Conservation (phyloP, 2,113 vertebrate species). For the Rhodinocichla rosea region DNA sequence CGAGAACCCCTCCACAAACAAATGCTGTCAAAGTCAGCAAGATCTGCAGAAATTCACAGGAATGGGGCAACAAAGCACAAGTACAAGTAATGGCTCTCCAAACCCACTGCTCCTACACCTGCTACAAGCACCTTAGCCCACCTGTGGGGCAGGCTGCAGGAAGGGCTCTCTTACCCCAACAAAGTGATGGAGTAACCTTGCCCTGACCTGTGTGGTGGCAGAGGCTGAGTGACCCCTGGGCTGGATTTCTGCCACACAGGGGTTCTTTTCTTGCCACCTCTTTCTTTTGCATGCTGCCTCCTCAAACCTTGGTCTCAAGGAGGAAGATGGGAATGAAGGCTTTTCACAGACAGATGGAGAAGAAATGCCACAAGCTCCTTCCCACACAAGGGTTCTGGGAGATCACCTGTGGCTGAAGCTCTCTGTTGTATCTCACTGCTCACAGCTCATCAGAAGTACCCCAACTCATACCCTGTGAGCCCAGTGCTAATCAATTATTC, state of each 20-base stretch:
- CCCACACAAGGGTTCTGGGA: not conserved
- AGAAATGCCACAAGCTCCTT: not conserved
- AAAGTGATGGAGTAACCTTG: fast-evolving
- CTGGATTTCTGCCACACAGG: not conserved
- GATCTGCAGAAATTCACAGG: not conserved
- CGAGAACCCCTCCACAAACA: not conserved
- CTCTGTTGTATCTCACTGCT: not conserved
- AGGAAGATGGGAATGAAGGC: not conserved
- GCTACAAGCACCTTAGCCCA: not conserved
- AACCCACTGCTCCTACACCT: not conserved
- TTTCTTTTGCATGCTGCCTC: not conserved
- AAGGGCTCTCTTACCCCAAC: not conserved
- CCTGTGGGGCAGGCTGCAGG: not conserved
- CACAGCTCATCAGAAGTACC: not conserved
- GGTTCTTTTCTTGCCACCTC: not conserved
- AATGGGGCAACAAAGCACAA: not conserved
- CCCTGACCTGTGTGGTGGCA: fast-evolving
- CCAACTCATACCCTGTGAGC: not conserved
- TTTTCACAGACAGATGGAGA: not conserved
- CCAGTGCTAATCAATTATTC: not conserved
- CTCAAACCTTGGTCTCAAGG: not conserved
- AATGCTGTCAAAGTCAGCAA: not conserved
- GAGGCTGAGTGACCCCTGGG: not conserved
- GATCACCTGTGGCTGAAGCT: not conserved
- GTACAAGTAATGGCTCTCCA: not conserved